Evolutionary conservation across 2,797 vertebrate species (phyloP), one percentile per base, ranked within the genome.

Genomic region (Rachycentron canadum): DNA sequence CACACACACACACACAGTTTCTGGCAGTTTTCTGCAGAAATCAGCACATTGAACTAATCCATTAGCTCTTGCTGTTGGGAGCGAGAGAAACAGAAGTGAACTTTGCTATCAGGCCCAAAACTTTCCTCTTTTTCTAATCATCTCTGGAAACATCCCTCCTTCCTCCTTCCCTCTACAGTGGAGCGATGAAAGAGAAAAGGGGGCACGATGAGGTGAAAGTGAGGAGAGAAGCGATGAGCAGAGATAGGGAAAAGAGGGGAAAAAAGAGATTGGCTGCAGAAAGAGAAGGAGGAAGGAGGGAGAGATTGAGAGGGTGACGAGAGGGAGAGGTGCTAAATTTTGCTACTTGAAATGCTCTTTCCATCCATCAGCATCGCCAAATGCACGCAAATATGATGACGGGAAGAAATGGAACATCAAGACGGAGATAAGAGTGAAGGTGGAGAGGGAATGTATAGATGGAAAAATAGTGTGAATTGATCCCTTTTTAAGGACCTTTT

Each of bases 41-140:
- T 91, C 90, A 90, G 90, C 89, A 87, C 63, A 78, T 83, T 89
- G 79, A 86, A 88, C 78, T 79, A 57, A 84, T 82, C 90, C 87
- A 91, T 91, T 90, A 93, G 87, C 71, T 65, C 49, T 67, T 45
- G 66, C 75, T 89, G 81, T 60, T 45, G 36, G 69, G 60, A 65
- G 72, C 69, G 38, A 84, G 68, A 73, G 34, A 36, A 67, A 78
- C 65, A 68, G 67, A 74, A 75, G 69, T 74, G 79, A 90, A 90
- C 86, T 83, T 68, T 77, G 71, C 57, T 64, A 21, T 55, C 12
- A 30, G 72, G 47, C 45, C 32, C 25, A 38, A 80, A 90, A 88
- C 86, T 82, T 89, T 70, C 50, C 53, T 77, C 74, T 77, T 65
- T 60, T 71, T 82, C 25, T 68, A 66, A 75, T 80, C 81, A 34